phyloP scores from a whole-genome alignment of 53 echinoderm and acorn worm species.

The Apostichopus leukothele region DNA sequence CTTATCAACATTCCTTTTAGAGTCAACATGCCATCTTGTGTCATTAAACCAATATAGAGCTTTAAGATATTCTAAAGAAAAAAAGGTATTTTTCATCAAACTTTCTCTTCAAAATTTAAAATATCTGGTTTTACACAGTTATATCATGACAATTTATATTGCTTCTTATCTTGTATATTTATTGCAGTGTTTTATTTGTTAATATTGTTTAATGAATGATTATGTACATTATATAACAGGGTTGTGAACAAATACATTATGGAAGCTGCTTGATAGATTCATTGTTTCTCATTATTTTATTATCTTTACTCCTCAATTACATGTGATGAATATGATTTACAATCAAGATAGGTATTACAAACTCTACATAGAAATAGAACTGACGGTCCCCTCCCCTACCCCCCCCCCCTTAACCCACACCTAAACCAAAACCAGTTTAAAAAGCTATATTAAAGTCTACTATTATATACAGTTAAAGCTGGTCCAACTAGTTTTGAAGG shows the following conservation, averaged over 20 bases:
- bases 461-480: no score
- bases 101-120: background rate
- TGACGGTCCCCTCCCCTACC: no score
- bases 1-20: no score
- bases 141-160: background rate
- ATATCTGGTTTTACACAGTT: background rate
- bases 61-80: background rate
- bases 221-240: background rate
- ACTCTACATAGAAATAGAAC: no score
- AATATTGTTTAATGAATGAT: background rate
- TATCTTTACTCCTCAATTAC: no score
- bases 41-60: background rate
- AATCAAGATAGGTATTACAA: no score
- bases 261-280: background rate
- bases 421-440: no score
- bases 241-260: background rate
- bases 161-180: background rate
- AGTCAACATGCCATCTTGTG: background rate
- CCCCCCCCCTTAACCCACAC: no score
- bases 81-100: background rate
- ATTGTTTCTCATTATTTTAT: no score
- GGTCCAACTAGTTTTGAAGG: no score
- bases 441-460: no score
- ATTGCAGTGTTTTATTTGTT: background rate
- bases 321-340: no score